Percentiles rank a stretch among this genome's conserved stretches.
These are phyloP conservation scores for Panzeria rudis DNA, from an alignment of 2,888 invertebrate genomes.

Conservation along the genomic window DNA sequence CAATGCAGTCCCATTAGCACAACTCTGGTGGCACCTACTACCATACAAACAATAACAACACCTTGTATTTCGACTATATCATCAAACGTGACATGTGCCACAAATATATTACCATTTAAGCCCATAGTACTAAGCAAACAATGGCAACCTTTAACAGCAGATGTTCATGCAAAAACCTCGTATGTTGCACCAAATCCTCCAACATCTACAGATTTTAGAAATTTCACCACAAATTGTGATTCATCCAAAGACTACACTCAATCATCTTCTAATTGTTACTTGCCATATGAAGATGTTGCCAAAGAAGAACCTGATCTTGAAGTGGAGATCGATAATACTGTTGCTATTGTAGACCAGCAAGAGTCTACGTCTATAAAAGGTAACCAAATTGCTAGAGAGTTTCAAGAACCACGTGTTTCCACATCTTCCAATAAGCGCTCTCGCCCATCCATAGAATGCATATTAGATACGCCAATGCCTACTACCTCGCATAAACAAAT, in stretches of 20 bases:
- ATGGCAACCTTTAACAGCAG: constrained; percentile 37
- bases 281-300: constrained; percentile 10
- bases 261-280: background rate
- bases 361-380: background rate
- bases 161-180: background rate
- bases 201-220: background rate
- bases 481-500: background rate
- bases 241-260: constrained; percentile 25
- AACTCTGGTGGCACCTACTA: background rate
- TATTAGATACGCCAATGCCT: background rate
- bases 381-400: constrained; percentile 15
- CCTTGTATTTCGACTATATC: background rate
- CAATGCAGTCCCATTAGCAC: constrained; percentile 35
- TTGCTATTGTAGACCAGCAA: background rate
- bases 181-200: background rate
- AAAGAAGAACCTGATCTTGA: constrained; percentile 60
- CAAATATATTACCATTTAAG: constrained; percentile 43
- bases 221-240: constrained; percentile 29
- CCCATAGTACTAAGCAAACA: constrained; percentile 62
- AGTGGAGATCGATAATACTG: background rate
- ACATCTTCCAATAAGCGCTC: constrained; percentile 47
- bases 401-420: constrained; percentile 61
- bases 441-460: constrained; percentile 29
- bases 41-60: constrained; percentile 26
- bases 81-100: background rate